Evolutionary conservation across 2,113 vertebrate genomes (phyloP), one percentile per base, ranked within the genome.

Genomic region (Pseudopipra pipra): DNA sequence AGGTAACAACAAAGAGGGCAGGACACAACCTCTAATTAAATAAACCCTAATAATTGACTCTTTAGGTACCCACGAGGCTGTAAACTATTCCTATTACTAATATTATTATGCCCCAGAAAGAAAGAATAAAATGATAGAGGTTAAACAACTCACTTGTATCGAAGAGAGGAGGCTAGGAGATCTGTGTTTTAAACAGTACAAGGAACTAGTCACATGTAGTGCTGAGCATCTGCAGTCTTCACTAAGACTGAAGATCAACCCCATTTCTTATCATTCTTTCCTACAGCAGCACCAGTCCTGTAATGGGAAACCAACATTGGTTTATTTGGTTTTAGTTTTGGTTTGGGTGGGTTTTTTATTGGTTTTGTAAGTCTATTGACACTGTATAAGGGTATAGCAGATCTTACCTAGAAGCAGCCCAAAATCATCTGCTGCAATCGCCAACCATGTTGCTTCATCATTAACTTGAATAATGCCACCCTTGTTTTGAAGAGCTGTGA

Each of bases 161-260:
- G 72, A 52, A 62, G 51, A 12, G 7, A 43, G 9, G 9, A 66
- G 16, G 15, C 17, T 47, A 33, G 35, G 41, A 81, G 14, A n/a
- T 33, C 24, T 52, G 41, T 37, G 27, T 74, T 81, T 87, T 43
- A 47, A 82, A 35, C 37, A 59, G 21, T 31, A 19, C 10, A 23
- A 44, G 33, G 28, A 74, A 44, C 6, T 9, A 44, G 13, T 54
- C 35, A 41, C 31, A 33, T 0, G 0, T 4, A 47, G 14, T 24
- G 22, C 58, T 55, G 56, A 79, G n/a, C 1, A 10, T 18, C 35
- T 59, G 33, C 22, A 37, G 39, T 27, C 37, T 73, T 37, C 51
- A 43, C 14, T 31, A 35, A 88, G 49, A 41, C 17, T 3, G 2
- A 71, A 67, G 62, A 71, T 72, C 37, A 63, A 15, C 20, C 4